Base-by-base conservation (phyloP, 2,888 invertebrate genomes). In the Agrilus cyanescens region DNA sequence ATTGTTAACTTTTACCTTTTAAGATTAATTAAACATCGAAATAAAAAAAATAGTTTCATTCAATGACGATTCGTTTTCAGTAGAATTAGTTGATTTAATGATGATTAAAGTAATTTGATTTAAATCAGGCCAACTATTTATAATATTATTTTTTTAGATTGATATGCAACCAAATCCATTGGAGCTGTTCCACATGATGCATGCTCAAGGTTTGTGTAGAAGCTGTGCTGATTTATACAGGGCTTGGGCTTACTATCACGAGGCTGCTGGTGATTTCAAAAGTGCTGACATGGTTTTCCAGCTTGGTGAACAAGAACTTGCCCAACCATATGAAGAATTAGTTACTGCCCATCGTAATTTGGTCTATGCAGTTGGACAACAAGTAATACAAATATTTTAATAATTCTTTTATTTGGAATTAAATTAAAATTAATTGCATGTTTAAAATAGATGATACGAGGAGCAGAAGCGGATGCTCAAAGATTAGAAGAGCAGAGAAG, bases 241-340 rank as follows among this genome's bases (percentile, higher is more conserved):
- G 53, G 84, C 85, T 10, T 94, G 94, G 90, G 87, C 94, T 0
- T 85, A 84, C 59, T 85, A 86, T 55, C 79, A 87, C 56, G 94
- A 94, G 63, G 77, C 80, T 50, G 72, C 74, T 37, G 84, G 84
- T 18, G 88, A 93, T 69, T 81, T 77, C 55, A 84, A 84, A 59
- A 79, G 79, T 57, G 93, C 94, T 0, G 84, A 90, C 63, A 76
- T 80, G 54, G 80, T 94, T 16, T 88, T 85, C 59, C 73, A 80
- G 57, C 68, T 82, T 51, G 95, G 93, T 1, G 71, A 88, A 34
- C 73, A 77, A 37, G 78, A 79, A 40, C 72, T 75, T 30, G 93
- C 93, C 2, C 79, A 90, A 58, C 94, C 94, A 0, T 65, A 75
- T 32, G 83, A 87, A 49, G 82, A 83, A 57, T 67, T 90, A 12